Conservation (phyloP, 2,113 vertebrate genomes). For the Sceloporus undulatus region DNA sequence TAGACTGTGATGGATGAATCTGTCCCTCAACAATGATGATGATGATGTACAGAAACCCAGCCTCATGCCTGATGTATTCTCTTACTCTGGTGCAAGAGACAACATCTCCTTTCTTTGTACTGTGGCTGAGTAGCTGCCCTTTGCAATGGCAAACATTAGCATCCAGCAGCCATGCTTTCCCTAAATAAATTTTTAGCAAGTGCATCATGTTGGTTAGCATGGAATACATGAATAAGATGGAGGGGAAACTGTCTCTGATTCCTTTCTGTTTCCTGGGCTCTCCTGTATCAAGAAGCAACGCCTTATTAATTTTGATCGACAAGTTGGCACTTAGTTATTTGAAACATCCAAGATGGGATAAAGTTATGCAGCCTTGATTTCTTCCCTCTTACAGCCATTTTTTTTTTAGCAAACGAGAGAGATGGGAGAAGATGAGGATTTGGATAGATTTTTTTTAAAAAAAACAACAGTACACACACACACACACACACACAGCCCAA, state of each 20-base stretch:
- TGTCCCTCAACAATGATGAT: too few species aligned
- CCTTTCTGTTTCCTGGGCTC: constrained; percentile 35
- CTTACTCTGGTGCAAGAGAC: too few species aligned
- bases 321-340: constrained; percentile 80
- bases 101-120: constrained; percentile 41
- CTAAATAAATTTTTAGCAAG: constrained; percentile 80
- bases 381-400: constrained; percentile 59
- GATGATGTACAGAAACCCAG: background rate
- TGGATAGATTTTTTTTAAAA: constrained; percentile 79
- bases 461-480: background rate
- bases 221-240: constrained; percentile 82
- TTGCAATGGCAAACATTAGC: constrained; percentile 62
- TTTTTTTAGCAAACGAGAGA: background rate
- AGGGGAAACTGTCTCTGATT: background rate
- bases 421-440: constrained; percentile 68
- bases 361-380: constrained; percentile 81
- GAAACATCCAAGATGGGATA: constrained; percentile 78
- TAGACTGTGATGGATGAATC: too few species aligned
- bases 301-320: constrained; percentile 86
- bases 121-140: constrained; percentile 48
- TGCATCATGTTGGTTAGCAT: constrained; percentile 76
- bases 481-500: constrained; percentile 50
- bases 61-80: background rate
- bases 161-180: constrained; percentile 60
- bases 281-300: constrained; percentile 77